Evolutionary conservation across 2,797 vertebrate genomes (phyloP).

Genomic region (Atherinosoma microstoma): DNA sequence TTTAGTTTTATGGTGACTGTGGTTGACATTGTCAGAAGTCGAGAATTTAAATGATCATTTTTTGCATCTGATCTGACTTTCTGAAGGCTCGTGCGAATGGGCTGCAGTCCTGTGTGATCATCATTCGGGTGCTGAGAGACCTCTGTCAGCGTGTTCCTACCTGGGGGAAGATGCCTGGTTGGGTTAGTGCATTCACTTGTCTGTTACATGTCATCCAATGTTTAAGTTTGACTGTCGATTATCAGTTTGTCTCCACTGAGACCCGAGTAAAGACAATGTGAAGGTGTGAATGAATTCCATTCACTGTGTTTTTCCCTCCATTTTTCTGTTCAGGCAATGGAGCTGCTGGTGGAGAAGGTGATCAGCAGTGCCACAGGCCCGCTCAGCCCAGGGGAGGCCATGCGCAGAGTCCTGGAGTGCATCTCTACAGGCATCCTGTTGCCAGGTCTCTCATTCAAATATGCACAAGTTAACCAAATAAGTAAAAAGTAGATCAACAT

Average conservation of each 20-base stretch:
- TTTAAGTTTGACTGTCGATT: not conserved
- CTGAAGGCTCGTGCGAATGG: slow-evolving; percentile 87
- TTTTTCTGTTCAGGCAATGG: slow-evolving; percentile 77
- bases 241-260: not conserved
- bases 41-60: not conserved
- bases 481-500: not conserved
- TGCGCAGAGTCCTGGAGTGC: slow-evolving; percentile 85
- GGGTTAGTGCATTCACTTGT: slow-evolving; percentile 77
- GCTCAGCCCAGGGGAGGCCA: slow-evolving; percentile 82
- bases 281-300: not conserved
- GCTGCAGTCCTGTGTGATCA: slow-evolving; percentile 88
- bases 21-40: not conserved
- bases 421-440: slow-evolving; percentile 82
- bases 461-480: not conserved
- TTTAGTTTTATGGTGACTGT: not conserved
- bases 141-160: slow-evolving; percentile 86
- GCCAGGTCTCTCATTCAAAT: slow-evolving; percentile 70
- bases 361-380: slow-evolving; percentile 81
- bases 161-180: slow-evolving; percentile 87
- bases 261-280: not conserved
- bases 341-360: slow-evolving; percentile 85
- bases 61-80: not conserved
- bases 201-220: not conserved
- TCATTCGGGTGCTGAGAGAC: slow-evolving; percentile 88
- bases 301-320: not conserved